Evolutionary conservation across 2,888 invertebrate species (phyloP).

Genomic region (Geotrupes spiniger): DNA sequence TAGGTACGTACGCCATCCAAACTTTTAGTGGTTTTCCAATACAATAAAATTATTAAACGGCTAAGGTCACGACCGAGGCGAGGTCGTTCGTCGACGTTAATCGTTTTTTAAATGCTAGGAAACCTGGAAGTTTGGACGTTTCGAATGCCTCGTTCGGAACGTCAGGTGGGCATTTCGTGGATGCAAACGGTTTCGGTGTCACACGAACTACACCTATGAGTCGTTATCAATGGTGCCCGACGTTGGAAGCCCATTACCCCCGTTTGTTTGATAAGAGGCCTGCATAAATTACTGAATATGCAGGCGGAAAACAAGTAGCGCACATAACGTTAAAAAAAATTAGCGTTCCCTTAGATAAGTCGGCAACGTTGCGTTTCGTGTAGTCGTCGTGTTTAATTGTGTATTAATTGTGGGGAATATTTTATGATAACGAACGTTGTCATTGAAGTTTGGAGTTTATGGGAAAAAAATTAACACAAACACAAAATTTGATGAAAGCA

Average conservation of each 20-base stretch:
- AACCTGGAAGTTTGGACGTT: background rate
- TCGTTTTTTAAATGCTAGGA: constrained; percentile 2
- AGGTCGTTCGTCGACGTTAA: constrained; percentile 1
- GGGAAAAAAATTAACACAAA: too few relatives aligned
- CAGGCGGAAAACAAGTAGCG: constrained; percentile 34
- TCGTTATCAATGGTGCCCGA: constrained; percentile 10
- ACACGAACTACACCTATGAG: background rate
- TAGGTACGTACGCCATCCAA: background rate
- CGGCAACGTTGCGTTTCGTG: too few relatives aligned
- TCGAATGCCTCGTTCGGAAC: background rate
- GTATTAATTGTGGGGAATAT: too few relatives aligned
- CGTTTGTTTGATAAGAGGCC: constrained; percentile 36
- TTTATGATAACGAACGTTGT: too few relatives aligned
- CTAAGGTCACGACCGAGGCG: background rate
- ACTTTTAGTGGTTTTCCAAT: background rate
- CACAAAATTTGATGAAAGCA: too few relatives aligned
- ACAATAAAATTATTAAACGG: background rate
- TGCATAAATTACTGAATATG: constrained; percentile 39
- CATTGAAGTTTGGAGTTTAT: too few relatives aligned
- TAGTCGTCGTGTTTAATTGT: too few relatives aligned
- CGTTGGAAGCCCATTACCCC: constrained; percentile 37
- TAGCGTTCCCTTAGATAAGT: too few relatives aligned
- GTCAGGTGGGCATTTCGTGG: background rate
- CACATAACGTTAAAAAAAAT: background rate
- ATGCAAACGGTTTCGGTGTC: too few relatives aligned